phyloP scores from a whole-genome alignment of 2,888 invertebrate genomes.

The Megaustenia siamemsis region DNA sequence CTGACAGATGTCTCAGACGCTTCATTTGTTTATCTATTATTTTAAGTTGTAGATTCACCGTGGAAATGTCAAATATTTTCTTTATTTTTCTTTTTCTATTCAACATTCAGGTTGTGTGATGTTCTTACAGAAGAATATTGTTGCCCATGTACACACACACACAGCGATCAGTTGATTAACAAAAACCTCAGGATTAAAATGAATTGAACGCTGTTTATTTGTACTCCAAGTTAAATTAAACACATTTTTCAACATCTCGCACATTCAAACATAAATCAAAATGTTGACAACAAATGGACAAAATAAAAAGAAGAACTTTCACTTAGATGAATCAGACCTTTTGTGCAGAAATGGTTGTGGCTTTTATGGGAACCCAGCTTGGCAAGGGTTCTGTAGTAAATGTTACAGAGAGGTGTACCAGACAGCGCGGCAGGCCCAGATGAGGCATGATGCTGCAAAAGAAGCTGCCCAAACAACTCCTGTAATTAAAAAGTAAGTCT shows the following conservation, averaged over 20 bases:
- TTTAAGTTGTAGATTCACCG: background rate
- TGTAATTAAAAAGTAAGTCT: slow-evolving; percentile 55
- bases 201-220: too few species aligned
- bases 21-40: background rate
- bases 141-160: background rate
- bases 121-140: background rate
- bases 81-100: background rate
- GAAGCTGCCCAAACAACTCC: slow-evolving; percentile 51
- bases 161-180: background rate
- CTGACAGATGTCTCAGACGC: background rate
- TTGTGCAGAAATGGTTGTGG: slow-evolving; percentile 97
- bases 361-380: slow-evolving; percentile 97
- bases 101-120: background rate
- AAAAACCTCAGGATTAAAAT: background rate
- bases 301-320: slow-evolving; percentile 68
- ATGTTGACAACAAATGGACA: slow-evolving; percentile 47
- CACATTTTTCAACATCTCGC: background rate
- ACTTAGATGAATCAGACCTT: slow-evolving; percentile 84
- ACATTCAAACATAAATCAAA: background rate
- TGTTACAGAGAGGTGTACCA: slow-evolving; percentile 89
- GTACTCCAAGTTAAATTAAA: too few species aligned
- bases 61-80: background rate
- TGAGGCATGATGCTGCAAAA: slow-evolving; percentile 73
- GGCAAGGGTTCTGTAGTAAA: slow-evolving; percentile 98
- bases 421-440: slow-evolving; percentile 77